Base-by-base conservation (phyloP, 2,888 invertebrate genomes). In the Morpho deidamia region DNA sequence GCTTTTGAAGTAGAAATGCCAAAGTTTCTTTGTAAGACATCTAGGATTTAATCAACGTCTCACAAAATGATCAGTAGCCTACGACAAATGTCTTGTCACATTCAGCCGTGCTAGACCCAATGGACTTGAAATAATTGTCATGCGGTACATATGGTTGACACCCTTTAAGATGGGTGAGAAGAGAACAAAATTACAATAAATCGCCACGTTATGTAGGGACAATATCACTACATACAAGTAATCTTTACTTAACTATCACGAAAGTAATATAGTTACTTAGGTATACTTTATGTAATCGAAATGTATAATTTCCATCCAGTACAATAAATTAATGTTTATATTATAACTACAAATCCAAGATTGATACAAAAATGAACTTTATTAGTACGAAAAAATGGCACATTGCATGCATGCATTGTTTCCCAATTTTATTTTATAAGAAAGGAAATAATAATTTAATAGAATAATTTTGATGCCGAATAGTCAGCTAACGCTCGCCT, bases 401-500 rank as follows among this genome's bases (percentile, higher is more conserved):
- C 88, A 76, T 83, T 72, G 77, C 81, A 82, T 78, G 71, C 81
- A 76, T 85, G 83, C 85, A 83, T 85, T 83, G 81, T 78, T 79
- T 77, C 67, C 78, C 78, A 76, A 78, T 79, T 74, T 70, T 71
- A 71, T 64, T 73, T 65, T 69, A 73, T 71, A 47, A 44, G 67
- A 59, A 64, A 67, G 65, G 65, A 69, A 69, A 77, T 74, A 78
- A 77, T 74, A 77, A n/a, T 39, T n/a, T 70, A 74, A 56, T 72
- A 78, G 65, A 74, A 78, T 61, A 89, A 88, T 87, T 89, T 90
- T 80, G 87, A 86, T 70, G 78, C 81, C 86, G 77, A 88, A 88
- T 74, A 81, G 70, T 81, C 76, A 78, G 73, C 81, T 79, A 81
- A 81, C 78, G 77, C 86, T 87, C 93, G 94, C 94, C 94, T 92